These are phyloP conservation scores for Lepidocolaptes lacrymiger DNA, from an alignment of 2,797 vertebrate genomes.

Conservation along the genomic window DNA sequence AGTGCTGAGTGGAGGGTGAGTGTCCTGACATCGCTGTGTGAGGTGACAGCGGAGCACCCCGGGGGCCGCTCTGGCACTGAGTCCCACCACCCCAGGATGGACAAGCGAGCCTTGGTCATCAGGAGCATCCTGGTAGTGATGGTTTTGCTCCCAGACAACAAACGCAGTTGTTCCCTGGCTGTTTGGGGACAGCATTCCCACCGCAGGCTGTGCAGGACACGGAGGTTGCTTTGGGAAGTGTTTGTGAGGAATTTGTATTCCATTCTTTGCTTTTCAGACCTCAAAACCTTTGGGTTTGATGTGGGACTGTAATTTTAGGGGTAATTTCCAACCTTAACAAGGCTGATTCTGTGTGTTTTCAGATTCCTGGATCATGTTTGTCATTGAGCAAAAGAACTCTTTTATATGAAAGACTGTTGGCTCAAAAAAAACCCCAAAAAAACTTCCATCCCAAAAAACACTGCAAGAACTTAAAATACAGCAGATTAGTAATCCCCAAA, in stretches of 20 bases:
- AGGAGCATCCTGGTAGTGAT: accelerated
- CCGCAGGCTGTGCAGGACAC: background rate
- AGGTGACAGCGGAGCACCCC: too few relatives aligned
- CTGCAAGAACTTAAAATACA: background rate
- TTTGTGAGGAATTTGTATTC: background rate
- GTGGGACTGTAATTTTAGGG: background rate
- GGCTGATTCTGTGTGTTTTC: background rate
- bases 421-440: background rate
- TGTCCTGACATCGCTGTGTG: background rate
- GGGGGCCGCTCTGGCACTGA: too few relatives aligned
- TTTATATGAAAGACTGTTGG: background rate
- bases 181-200: background rate
- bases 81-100: accelerated
- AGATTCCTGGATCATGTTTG: background rate
- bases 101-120: background rate
- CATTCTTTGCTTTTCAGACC: background rate
- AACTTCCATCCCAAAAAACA: background rate
- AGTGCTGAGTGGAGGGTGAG: background rate
- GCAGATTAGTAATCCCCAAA: accelerated
- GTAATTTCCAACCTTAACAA: background rate
- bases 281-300: accelerated
- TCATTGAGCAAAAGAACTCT: background rate
- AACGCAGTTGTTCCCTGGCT: background rate
- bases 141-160: background rate
- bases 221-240: background rate